Evolutionary conservation across 1,140 invertebrate species (phyloP), one percentile per base, ranked within the genome.

Genomic region (Drosophila tani): DNA sequence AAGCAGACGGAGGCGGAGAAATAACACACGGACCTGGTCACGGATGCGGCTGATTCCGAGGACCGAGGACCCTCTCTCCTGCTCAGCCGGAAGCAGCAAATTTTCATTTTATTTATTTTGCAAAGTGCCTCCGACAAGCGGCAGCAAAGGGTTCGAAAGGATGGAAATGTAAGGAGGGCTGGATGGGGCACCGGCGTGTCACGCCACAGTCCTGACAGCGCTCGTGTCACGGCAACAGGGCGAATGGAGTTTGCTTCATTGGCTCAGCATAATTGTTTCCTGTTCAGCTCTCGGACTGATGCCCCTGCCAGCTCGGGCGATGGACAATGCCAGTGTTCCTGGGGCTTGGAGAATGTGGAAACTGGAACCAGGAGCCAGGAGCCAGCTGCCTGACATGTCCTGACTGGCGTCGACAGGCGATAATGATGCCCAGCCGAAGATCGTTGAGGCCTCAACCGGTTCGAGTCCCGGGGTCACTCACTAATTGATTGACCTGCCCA

Each of bases 71-170:
- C 19, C 8, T 6, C n/a, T 15, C 47, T 17, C 40, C n/a, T 21
- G 19, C 47, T 19, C 47, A 70, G 77, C 85, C 84, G 85, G 84
- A 88, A 88, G 84, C 69, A 90, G 84, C 84, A 90, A 90, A 90
- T 87, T 87, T 87, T 84, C 84, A 79, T 88, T 87, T 88, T 87
- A 87, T 87, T 88, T 87, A 88, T 87, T 88, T 87, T 88, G 77
- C 73, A 88, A 88, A 87, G 84, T 88, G 84, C 81, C 80, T 58
- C 57, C 51, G 49, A 64, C 69, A 58, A 51, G 60, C 43, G 63
- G 38, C 45, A 46, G 27, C 4, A n/a, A 51, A 38, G 67, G 63
- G n/a, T 45, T 17, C 11, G 58, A 14, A 5, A 2, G 8, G 12
- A 27, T 3, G 40, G 21, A 17, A 11, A 35, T 35, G 32, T 11